Evolutionary conservation across 2,113 vertebrate genomes (phyloP), one percentile per base, ranked within the genome.

Genomic region (Cyanocitta stelleri): DNA sequence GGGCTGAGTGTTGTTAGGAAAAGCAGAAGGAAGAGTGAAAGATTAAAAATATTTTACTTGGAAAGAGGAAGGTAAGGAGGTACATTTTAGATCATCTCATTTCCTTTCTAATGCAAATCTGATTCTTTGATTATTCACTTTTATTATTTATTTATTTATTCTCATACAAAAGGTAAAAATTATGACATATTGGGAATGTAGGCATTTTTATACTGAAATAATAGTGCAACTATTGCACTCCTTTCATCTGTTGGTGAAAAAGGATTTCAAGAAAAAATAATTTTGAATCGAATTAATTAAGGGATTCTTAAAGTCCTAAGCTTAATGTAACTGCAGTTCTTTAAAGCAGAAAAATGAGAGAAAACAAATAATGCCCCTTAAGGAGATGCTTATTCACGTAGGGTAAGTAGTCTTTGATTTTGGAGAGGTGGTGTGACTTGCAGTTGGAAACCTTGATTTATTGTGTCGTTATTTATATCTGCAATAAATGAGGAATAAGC

Each of bases 321-420:
- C 61, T 37, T 74, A 87, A 85, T 82, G 85, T 78, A 72, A 80
- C 62, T 74, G 49, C 79, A 55, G 48, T 85, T 80, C 62, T 97
- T 89, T 80, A 97, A 95, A 93, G 87, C 79, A 91, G 76, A 89
- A 92, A 84, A 96, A 89, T 15, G 64, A 37, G 79, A 83, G 83
- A 95, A 97, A 97, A 89, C 95, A 96, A 95, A 95, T 86, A 96
- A 54, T 69, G 44, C 39, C 90, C 85, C 69, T 88, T 94, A 80
- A 95, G 91, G 75, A 90, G 87, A 93, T 94, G 95, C 78, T 96
- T 75, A 51, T 96, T 89, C 87, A 91, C 29, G 24, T 76, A 88
- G 92, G 85, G 63, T n/a, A 56, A 80, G 49, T 62, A 10, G 49
- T 63, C 94, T 97, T 94, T 90, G 90, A 95, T 94, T 95, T 93